These are phyloP conservation scores for Nannoperca australis DNA, from an alignment of 2,797 vertebrate species.

Conservation along the genomic window DNA sequence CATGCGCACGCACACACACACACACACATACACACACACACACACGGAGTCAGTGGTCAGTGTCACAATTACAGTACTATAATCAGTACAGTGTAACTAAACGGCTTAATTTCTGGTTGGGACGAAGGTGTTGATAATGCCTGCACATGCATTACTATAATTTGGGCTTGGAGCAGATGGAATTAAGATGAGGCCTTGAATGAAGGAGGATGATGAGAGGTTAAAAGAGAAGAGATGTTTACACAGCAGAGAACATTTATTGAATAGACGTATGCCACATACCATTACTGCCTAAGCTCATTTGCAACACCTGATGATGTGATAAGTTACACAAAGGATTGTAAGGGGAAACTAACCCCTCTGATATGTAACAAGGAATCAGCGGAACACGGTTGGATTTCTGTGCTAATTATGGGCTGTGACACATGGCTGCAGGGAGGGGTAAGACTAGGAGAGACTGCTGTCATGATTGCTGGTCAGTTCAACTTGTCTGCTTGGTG, in stretches of 20 bases:
- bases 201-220: slow-evolving; percentile 9
- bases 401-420: slow-evolving; percentile 68
- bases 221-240: slow-evolving; percentile 21
- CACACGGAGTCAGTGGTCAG: slow-evolving; percentile 1
- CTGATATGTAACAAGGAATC: slow-evolving; percentile 68
- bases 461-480: slow-evolving; percentile 13
- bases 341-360: slow-evolving; percentile 55
- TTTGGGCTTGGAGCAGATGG: not conserved
- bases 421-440: slow-evolving; percentile 47
- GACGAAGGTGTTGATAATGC: slow-evolving; percentile 20
- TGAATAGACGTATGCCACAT: not conserved
- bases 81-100: slow-evolving; percentile 25
- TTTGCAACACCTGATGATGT: slow-evolving; percentile 16
- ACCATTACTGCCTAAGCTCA: slow-evolving; percentile 24
- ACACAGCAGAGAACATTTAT: not conserved
- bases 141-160: slow-evolving; percentile 1
- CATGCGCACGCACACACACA: not conserved
- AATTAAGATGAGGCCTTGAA: slow-evolving; percentile 9
- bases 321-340: slow-evolving; percentile 49
- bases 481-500: slow-evolving; percentile 19
- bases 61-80: slow-evolving; percentile 14
- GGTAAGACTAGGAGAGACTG: not conserved
- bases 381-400: slow-evolving; percentile 47
- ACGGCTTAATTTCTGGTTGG: slow-evolving; percentile 25
- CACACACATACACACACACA: not conserved